A percentile compares a stretch with the other conserved stretches of the same genome.
Evolutionary conservation across 2,888 invertebrate genomes (phyloP).

Genomic region (Lordiphosa fenestrarum): DNA sequence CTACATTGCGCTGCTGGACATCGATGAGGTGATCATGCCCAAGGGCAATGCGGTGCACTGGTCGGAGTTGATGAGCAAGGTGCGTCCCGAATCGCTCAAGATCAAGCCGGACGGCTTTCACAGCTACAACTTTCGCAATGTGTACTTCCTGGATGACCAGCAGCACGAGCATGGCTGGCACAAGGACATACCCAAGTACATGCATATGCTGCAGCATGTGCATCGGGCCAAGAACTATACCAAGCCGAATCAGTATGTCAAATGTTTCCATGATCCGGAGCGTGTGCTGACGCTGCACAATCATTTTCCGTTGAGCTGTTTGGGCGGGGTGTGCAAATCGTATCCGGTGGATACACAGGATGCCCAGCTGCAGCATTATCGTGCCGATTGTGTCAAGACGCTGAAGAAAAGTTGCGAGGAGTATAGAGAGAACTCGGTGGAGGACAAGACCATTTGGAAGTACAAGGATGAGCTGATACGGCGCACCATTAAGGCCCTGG

Average conservation of each 20-base stretch:
- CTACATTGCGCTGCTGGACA: conserved; percentile 94
- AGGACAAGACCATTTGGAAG: conserved; percentile 93
- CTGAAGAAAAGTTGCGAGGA: conserved; percentile 91
- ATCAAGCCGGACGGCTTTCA: conserved; percentile 83
- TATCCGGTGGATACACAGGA: conserved; percentile 90
- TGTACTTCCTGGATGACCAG: conserved; percentile 95
- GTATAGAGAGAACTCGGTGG: conserved; percentile 89
- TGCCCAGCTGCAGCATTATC: conserved; percentile 96
- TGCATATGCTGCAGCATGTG: conserved; percentile 97
- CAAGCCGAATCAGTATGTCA: conserved; percentile 95
- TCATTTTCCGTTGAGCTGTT: conserved; percentile 94
- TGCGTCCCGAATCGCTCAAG: conserved; percentile 84
- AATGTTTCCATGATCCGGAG: conserved; percentile 96
- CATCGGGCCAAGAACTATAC: conserved; percentile 94
- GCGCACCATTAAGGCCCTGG: conserved; percentile 86
- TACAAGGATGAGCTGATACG: conserved; percentile 89
- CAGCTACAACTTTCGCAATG: conserved; percentile 93
- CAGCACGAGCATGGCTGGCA: conserved; percentile 90
- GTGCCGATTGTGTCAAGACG: conserved; percentile 94
- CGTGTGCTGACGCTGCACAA: conserved; percentile 94
- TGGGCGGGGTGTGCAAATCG: conserved; percentile 91
- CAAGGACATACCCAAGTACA: conserved; percentile 89
- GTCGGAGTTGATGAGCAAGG: conserved; percentile 88
- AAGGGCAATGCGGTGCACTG: conserved; percentile 85
- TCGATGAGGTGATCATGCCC: conserved; percentile 97